Conservation (phyloP, 2,888 invertebrate genomes). For the Drosophila crucigera region DNA sequence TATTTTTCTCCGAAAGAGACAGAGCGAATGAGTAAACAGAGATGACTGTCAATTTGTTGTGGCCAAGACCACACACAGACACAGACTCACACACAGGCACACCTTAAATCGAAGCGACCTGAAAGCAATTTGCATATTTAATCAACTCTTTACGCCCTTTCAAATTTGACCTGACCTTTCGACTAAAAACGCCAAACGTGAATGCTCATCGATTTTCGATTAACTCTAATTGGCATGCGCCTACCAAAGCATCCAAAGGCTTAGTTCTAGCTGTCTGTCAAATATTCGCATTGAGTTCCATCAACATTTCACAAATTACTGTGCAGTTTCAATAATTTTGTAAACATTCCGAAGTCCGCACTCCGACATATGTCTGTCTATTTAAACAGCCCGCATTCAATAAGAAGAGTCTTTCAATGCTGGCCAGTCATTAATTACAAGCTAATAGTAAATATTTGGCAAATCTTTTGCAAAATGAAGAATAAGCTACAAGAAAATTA, state of each 20-base stretch:
- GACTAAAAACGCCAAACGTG: neutral
- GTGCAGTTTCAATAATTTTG: constrained; percentile 5
- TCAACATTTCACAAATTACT: constrained; percentile 20
- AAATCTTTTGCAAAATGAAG: constrained; percentile 1
- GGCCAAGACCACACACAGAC: constrained; percentile 36
- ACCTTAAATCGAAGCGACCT: constrained; percentile 29
- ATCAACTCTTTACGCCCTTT: constrained; percentile 36
- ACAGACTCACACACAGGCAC: constrained; percentile 30
- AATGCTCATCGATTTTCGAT: constrained; percentile 54
- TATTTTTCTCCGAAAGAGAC: constrained; percentile 1
- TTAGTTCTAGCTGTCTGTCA: constrained; percentile 10
- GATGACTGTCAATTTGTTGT: constrained; percentile 63
- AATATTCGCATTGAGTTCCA: constrained; percentile 11
- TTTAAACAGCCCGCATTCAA: constrained; percentile 36
- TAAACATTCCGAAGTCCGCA: neutral
- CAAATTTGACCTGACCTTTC: constrained; percentile 42
- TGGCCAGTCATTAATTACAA: constrained; percentile 62
- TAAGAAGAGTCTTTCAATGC: constrained; percentile 23
- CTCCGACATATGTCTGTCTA: constrained; percentile 14
- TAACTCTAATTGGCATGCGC: constrained; percentile 64
- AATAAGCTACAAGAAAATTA: neutral
- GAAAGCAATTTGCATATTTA: constrained; percentile 56
- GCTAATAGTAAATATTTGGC: constrained; percentile 58
- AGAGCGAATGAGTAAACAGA: constrained; percentile 46
- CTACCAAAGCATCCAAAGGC: neutral